Base-by-base conservation (phyloP, 2,113 vertebrate genomes). In the Crypturellus undulatus region DNA sequence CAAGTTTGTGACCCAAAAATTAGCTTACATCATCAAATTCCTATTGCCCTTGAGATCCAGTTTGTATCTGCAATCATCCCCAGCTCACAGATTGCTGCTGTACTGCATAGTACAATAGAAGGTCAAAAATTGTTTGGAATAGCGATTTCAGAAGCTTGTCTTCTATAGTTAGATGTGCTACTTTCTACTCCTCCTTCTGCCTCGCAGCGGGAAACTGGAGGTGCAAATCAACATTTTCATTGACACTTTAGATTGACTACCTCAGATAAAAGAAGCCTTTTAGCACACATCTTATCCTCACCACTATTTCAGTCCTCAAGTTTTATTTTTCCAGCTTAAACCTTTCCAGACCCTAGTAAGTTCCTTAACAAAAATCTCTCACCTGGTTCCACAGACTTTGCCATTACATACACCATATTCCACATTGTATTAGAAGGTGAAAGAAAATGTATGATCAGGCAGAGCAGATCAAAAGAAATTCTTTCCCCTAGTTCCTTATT, bases 1-100 rank as follows among this genome's bases (percentile, higher is more conserved):
- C 71, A 72, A 80, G 75, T 71, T 28, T 24, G 49, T 95, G 94
- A 96, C 94, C 93, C 85, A 96, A 82, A 96, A 94, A 90, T 17
- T 17, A 84, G 71, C 81, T 79, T 40, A 40, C 4, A 72, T 0
- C 43, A 92, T 84, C 78, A 72, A 84, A 62, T 36, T 79, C 47
- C 78, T 76, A 9, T 11, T 64, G 60, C 87, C 40, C 85, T 13
- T 12, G 87, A 96, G 92, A 77, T 59, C 17, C 32, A 15, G 34
- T 43, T 79, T 72, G 71, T 25, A 84, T 17, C 52, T 76, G 62
- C 87, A 89, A 0, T 3, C 26, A 56, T 68, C 80, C 30, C 69
- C 51, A 34, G 67, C 63, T 91, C 52, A n/a, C 6, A 89, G 76
- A 24, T 82, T 11, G 24, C 65, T 77, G 63, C 73, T 63, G 15